Evolutionary conservation across 2,888 invertebrate genomes (phyloP), one percentile per base, ranked within the genome.

Genomic region (Chirona hameri): DNA sequence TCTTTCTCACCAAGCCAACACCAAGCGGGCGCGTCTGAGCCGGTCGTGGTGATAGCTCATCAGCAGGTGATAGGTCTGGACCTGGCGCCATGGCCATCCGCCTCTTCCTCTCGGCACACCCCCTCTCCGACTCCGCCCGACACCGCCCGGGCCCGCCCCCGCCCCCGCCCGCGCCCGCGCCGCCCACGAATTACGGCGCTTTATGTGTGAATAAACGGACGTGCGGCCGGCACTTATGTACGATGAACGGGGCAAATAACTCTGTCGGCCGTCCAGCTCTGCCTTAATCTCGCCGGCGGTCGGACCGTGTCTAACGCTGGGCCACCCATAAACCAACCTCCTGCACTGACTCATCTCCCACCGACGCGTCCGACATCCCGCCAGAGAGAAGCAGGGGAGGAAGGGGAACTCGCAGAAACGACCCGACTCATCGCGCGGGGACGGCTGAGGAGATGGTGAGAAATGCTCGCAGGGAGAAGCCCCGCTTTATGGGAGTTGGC

Each of bases 181-280:
- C 76, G 76, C 46, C 76, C 76, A 27, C 39, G 39, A 46, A 39
- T 76, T 76, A 76, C 24, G 0, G 1, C 39, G 24, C 21, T 76
- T 76, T 76, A 76, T 76, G 76, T 24, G 46, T 9, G 76, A 24
- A 31, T 46, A 39, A 76, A 76, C 21, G 76, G 76, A 46, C 76
- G 46, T 7, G 46, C 12, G 76, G 24, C 46, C 24, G 46, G 46
- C 21, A 24, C 76, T 76, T 76, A 27, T n/a, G 76, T 46, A 24
- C 24, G 76, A 76, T 21, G 76, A n/a, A 76, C 31, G 76, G 24
- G 39, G 46, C 21, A 9, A 46, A 46, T 76, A 76, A 76, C 76
- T 76, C 76, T 15, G 39, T 10, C 39, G 7, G 24, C 24, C 10
- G 39, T 46, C 39, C 76, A 24, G 76, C 39, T 39, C 7, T 76